Percentiles rank a stretch among this genome's conserved stretches.
Conservation (phyloP, 1,140 invertebrate species). For the Ridgeia piscesae region DNA sequence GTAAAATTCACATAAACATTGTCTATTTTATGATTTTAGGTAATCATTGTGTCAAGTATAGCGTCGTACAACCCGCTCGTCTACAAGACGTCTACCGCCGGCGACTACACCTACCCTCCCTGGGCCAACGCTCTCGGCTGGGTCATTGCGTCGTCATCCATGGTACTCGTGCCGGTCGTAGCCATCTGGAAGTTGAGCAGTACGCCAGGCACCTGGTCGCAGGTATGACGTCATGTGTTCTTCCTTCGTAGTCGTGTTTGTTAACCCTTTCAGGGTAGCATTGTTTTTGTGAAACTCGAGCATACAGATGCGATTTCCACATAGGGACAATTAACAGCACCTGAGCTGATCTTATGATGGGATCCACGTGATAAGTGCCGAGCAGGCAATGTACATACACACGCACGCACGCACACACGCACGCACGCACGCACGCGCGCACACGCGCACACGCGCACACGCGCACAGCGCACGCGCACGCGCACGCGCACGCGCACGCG, state of each 20-base stretch:
- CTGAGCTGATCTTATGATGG: too few relatives aligned
- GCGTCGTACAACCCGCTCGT: constrained; percentile 68
- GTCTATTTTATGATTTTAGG: constrained; percentile 57
- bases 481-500: not conserved
- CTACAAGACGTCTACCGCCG: constrained; percentile 59
- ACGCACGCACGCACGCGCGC: not conserved
- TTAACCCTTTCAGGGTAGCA: too few relatives aligned
- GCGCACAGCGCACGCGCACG: too few relatives aligned
- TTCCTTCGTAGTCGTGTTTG: not conserved
- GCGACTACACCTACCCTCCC: constrained; percentile 68
- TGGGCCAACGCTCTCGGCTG: constrained; percentile 76
- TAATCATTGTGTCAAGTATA: constrained; percentile 73
- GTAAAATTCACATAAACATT: not conserved
- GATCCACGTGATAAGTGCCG: not conserved
- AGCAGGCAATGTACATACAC: not conserved
- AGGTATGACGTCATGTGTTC: constrained; percentile 18
- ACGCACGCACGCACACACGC: not conserved
- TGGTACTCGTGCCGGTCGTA: constrained; percentile 55
- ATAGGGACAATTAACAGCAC: too few relatives aligned
- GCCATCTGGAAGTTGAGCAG: constrained; percentile 58
- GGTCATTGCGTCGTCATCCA: constrained; percentile 70
- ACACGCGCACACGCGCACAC: not conserved
- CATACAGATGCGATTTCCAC: too few relatives aligned
- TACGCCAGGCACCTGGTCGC: constrained; percentile 8
- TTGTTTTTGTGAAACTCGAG: too few relatives aligned